Evolutionary conservation across 2,113 vertebrate species (phyloP).

Genomic region (Pelvicachromis taeniatus): DNA sequence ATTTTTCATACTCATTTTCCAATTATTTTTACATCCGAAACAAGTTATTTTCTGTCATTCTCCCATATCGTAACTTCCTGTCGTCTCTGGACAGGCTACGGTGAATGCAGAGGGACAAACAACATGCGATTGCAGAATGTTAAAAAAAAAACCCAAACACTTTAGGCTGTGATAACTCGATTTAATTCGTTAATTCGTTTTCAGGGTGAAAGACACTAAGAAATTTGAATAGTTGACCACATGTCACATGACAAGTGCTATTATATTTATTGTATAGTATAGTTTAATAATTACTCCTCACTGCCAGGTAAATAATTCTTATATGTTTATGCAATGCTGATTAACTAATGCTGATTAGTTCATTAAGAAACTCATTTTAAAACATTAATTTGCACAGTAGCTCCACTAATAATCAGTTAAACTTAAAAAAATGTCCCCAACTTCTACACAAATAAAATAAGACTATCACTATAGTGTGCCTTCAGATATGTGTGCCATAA

Average conservation of each 20-base stretch:
- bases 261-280: background rate
- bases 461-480: too few relatives aligned
- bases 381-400: background rate
- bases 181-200: background rate
- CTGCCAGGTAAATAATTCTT: background rate
- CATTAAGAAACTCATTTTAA: background rate
- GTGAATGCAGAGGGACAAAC: conserved; percentile 20
- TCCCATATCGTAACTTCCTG: background rate
- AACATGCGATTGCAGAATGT: background rate
- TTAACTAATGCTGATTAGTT: background rate
- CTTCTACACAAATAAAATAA: background rate
- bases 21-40: background rate
- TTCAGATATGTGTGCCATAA: too few relatives aligned
- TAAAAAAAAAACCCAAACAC: background rate
- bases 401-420: background rate
- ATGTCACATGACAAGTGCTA: background rate
- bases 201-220: background rate
- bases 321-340: background rate
- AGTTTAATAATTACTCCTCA: background rate
- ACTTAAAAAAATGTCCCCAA: background rate
- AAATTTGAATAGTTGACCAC: background rate
- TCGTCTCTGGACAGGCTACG: background rate
- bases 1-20: background rate
- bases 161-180: background rate
- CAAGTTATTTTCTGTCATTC: background rate